These are phyloP conservation scores for Catamblyrhynchus diadema DNA, from an alignment of 2,797 vertebrate genomes.

Conservation along the genomic window DNA sequence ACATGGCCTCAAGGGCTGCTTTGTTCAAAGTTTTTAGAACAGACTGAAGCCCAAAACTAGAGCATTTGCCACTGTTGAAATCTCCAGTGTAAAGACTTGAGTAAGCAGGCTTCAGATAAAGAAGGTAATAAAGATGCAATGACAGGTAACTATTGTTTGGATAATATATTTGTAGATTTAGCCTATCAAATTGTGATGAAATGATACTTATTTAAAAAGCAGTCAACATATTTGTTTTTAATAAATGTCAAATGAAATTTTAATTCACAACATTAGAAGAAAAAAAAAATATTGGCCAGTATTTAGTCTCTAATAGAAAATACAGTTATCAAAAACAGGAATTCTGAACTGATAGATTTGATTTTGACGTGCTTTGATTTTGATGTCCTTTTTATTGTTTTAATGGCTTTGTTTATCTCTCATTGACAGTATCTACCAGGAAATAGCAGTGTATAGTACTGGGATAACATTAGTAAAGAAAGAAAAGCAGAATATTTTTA, in stretches of 20 bases:
- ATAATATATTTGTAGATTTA: not conserved
- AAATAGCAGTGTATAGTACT: not conserved
- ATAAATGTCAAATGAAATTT: not conserved
- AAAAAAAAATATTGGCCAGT: not conserved
- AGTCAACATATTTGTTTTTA: not conserved
- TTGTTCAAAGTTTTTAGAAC: constrained; percentile 68
- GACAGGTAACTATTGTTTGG: not conserved
- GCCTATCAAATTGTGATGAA: not conserved
- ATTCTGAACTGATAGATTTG: not conserved
- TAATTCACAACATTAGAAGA: not conserved
- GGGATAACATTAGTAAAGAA: not conserved
- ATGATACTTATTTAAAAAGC: not conserved
- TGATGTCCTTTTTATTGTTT: not conserved
- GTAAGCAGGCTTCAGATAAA: constrained; percentile 39
- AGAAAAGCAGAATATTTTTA: not conserved
- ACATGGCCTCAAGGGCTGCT: constrained; percentile 74
- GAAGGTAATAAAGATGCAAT: constrained; percentile 39
- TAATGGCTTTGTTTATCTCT: not conserved
- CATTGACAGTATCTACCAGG: not conserved
- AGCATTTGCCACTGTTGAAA: constrained; percentile 34
- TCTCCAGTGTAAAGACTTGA: constrained; percentile 38
- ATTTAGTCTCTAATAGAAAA: not conserved
- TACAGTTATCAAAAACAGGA: not conserved
- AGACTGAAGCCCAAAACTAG: constrained; percentile 19
- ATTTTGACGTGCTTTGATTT: not conserved